These are phyloP conservation scores for Neelides folsomi DNA, from an alignment of 2,888 invertebrate species.

Conservation along the genomic window DNA sequence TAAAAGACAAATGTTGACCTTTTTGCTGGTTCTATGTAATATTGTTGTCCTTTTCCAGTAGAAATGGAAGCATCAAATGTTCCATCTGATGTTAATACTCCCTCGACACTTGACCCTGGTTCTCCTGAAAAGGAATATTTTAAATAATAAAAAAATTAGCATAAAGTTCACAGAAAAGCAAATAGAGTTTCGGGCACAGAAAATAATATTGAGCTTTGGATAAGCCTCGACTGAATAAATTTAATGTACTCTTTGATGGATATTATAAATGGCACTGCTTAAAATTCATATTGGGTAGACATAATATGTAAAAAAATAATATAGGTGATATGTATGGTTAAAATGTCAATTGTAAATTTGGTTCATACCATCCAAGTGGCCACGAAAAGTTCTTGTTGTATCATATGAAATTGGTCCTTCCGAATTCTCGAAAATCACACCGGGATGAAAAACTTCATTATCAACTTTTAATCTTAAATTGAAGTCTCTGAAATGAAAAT, in stretches of 20 bases:
- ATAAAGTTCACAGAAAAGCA: background rate
- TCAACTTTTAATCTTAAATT: slow-evolving; percentile 59
- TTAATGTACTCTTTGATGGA: too few relatives aligned
- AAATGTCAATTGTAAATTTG: background rate
- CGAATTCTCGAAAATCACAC: slow-evolving; percentile 58
- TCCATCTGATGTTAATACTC: slow-evolving; percentile 71
- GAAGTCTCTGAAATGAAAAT: slow-evolving; percentile 56
- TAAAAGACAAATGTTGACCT: slow-evolving; percentile 42
- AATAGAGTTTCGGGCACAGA: background rate
- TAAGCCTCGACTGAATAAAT: too few relatives aligned
- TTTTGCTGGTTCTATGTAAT: slow-evolving; percentile 67
- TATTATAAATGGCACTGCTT: too few relatives aligned
- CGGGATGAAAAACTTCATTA: slow-evolving; percentile 58
- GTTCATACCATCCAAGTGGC: slow-evolving; percentile 59
- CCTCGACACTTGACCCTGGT: slow-evolving; percentile 65
- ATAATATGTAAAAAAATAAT: too few relatives aligned
- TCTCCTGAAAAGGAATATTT: slow-evolving; percentile 49
- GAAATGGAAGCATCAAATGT: slow-evolving; percentile 78
- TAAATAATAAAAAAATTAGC: background rate
- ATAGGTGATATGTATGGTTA: too few relatives aligned
- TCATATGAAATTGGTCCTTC: slow-evolving; percentile 56
- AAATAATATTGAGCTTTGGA: too few relatives aligned
- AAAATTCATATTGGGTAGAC: too few relatives aligned
- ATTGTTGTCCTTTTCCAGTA: slow-evolving; percentile 57
- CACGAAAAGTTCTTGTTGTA: slow-evolving; percentile 58